Evolutionary conservation across 2,113 vertebrate species (phyloP).

Genomic region (Choloepus hoffmanni): DNA sequence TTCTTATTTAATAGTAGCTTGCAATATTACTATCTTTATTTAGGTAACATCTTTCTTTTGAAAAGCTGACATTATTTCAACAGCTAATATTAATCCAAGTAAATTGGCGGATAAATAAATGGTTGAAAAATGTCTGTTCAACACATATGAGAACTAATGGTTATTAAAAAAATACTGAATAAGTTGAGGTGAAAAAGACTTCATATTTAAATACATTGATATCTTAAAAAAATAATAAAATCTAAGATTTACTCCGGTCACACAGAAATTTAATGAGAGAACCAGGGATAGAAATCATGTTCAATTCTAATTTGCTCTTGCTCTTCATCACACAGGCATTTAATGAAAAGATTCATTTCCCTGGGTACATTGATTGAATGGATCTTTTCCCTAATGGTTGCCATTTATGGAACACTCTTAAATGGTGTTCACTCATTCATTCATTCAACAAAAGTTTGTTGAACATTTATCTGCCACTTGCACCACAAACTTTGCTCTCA

Average conservation of each 20-base stretch:
- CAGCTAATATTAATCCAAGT: background rate
- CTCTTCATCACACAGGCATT: background rate
- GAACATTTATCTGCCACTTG: background rate
- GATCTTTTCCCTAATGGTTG: background rate
- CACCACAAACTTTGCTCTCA: background rate
- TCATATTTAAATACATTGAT: background rate
- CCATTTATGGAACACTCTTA: background rate
- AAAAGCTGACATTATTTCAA: conserved; percentile 24
- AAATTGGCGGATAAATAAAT: background rate
- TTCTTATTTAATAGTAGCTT: background rate
- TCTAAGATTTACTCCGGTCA: background rate
- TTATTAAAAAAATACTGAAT: conserved; percentile 35
- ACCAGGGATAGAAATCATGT: background rate
- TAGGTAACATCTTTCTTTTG: background rate
- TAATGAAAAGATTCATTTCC: background rate
- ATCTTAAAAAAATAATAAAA: background rate
- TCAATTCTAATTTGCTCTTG: background rate
- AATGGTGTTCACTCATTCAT: background rate
- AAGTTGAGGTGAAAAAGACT: background rate
- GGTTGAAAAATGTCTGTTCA: background rate
- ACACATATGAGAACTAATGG: background rate
- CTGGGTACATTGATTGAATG: background rate
- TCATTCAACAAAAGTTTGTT: background rate
- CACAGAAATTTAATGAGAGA: background rate
- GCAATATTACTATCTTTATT: background rate